Conservation (phyloP, 1,140 invertebrate genomes). For the Cydia amplana region DNA sequence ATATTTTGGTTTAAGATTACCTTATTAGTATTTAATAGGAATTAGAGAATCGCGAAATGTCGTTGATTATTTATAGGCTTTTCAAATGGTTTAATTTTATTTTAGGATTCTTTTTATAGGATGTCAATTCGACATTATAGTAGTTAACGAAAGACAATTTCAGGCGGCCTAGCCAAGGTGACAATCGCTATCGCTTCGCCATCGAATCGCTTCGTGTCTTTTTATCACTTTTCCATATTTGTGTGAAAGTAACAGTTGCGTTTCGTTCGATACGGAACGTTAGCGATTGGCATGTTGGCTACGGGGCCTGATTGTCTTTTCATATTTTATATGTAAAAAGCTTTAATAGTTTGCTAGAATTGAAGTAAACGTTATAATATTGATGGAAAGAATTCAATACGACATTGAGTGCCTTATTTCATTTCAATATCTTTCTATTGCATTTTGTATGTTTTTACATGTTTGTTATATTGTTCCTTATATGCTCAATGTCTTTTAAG, state of each 20-base stretch:
- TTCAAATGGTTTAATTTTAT: neutral
- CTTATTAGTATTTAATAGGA: neutral
- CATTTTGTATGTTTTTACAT: conserved; percentile 31
- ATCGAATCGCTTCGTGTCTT: no score
- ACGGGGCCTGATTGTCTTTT: no score
- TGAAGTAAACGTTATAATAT: neutral
- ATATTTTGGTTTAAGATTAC: neutral
- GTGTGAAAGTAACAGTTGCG: no score
- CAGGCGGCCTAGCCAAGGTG: no score
- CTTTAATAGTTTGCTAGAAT: conserved; percentile 11
- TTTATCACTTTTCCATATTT: no score
- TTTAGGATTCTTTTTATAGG: neutral
- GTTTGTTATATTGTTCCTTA: conserved; percentile 31
- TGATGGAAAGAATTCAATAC: neutral
- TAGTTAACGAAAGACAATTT: no score
- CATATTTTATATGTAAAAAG: neutral
- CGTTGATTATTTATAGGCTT: neutral
- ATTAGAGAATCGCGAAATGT: neutral
- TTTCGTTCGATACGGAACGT: no score
- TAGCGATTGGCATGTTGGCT: no score
- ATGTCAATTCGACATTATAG: no score
- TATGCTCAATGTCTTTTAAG: conserved; percentile 24
- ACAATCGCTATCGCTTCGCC: no score
- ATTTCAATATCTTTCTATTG: neutral
- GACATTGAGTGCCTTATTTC: conserved; percentile 10